Evolutionary conservation across 1,140 invertebrate genomes (phyloP).

Genomic region (Eufriesea mexicana): DNA sequence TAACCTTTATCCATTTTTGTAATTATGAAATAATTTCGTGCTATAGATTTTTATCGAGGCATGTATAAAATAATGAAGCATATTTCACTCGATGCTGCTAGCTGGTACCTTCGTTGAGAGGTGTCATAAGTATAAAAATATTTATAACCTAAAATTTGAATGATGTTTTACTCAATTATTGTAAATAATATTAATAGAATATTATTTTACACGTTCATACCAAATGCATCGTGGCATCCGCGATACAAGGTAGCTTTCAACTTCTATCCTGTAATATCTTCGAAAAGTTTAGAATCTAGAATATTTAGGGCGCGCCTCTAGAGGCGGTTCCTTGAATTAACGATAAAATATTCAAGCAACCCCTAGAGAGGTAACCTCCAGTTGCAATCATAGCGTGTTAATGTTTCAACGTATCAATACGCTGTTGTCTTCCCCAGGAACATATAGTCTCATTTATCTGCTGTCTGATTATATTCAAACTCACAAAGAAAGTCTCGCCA

Average conservation of each 20-base stretch:
- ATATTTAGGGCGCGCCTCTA: conserved; percentile 25
- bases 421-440: background rate
- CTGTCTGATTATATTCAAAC: background rate
- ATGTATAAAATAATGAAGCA: background rate
- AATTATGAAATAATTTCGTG: background rate
- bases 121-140: too few relatives aligned
- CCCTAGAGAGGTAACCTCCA: conserved; percentile 42
- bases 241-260: background rate
- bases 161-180: too few relatives aligned
- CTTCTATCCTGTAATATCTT: background rate
- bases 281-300: background rate
- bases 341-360: conserved; percentile 55
- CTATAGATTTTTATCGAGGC: background rate
- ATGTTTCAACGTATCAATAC: conserved; percentile 46
- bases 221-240: too few relatives aligned
- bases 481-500: background rate
- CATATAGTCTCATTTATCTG: background rate
- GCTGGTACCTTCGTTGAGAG: too few relatives aligned
- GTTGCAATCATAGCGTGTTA: conserved; percentile 43
- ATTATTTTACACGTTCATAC: too few relatives aligned
- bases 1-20: background rate
- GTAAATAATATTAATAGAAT: too few relatives aligned
- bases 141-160: too few relatives aligned
- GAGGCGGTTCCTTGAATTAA: conserved; percentile 33
- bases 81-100: background rate